phyloP scores from a whole-genome alignment of 2,888 invertebrate species.

The Ptilodon capucinus region DNA sequence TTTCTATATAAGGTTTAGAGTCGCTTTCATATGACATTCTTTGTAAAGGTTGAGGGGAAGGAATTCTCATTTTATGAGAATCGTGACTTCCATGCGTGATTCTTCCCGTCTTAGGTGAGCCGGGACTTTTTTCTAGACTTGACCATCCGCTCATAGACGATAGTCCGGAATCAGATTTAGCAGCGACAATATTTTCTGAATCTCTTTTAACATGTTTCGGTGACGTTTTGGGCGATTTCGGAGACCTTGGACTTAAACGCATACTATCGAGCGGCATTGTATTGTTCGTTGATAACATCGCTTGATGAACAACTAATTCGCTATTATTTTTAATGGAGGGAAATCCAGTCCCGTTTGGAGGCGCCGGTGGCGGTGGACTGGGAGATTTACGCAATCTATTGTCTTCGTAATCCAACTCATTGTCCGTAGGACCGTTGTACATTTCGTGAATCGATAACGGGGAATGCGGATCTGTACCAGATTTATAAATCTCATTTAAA shows the following conservation, averaged over 20 bases:
- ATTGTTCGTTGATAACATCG: constrained; percentile 59
- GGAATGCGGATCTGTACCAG: constrained; percentile 81
- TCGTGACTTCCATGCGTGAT: constrained; percentile 64
- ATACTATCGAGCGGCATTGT: constrained; percentile 68
- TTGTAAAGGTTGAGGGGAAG: constrained; percentile 69
- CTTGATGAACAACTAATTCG: constrained; percentile 50
- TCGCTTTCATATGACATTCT: constrained; percentile 66
- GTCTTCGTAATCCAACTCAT: constrained; percentile 76
- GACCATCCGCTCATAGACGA: constrained; percentile 95
- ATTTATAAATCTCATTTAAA: constrained; percentile 78
- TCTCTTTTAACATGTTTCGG: constrained; percentile 86
- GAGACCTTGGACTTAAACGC: constrained; percentile 86
- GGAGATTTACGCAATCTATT: constrained; percentile 80
- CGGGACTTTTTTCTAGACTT: constrained; percentile 92
- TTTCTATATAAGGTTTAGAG: constrained; percentile 79
- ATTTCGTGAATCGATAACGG: constrained; percentile 85
- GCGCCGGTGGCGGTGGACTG: constrained; percentile 92
- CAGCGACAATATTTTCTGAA: constrained; percentile 84
- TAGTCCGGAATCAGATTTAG: constrained; percentile 93
- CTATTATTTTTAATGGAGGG: constrained; percentile 67
- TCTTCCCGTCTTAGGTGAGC: constrained; percentile 86
- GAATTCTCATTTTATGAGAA: constrained; percentile 65
- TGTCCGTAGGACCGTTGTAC: constrained; percentile 81
- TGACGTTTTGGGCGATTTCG: constrained; percentile 88
- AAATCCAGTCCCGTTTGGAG: constrained; percentile 84